These are phyloP conservation scores for Heteromormyrus szaboi DNA, from an alignment of 2,797 vertebrate genomes.

Conservation along the genomic window DNA sequence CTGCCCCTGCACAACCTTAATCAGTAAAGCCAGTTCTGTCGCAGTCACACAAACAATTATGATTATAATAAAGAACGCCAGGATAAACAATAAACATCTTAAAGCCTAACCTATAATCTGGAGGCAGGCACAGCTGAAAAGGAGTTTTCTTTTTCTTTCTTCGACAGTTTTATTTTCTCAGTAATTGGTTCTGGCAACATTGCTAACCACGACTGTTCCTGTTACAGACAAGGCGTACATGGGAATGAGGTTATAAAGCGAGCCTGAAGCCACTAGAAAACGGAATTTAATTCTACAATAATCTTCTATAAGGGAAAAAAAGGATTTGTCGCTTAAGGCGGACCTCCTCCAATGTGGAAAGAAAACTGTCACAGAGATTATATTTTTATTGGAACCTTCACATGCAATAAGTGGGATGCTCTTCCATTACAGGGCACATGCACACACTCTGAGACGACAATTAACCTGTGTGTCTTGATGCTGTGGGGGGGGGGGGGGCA, in stretches of 20 bases:
- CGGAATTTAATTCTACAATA: not conserved
- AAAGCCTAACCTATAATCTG: not conserved
- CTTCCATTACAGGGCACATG: not conserved
- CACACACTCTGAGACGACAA: not conserved
- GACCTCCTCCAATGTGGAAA: not conserved
- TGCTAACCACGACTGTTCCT: not conserved
- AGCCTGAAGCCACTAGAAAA: not conserved
- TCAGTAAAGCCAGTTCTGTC: not conserved
- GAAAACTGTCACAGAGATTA: not conserved
- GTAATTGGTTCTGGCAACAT: not conserved
- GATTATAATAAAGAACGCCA: not conserved
- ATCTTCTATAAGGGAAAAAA: not conserved
- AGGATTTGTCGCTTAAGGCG: not conserved
- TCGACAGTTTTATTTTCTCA: not conserved
- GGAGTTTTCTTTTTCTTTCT: not conserved
- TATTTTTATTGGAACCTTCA: not conserved
- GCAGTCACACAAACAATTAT: not conserved
- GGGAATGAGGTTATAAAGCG: not conserved
- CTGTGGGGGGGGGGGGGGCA: not conserved
- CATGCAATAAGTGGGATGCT: not conserved
- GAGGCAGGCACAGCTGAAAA: not conserved
- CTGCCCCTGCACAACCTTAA: not conserved
- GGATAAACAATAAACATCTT: not conserved
- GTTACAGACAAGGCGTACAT: not conserved
- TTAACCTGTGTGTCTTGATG: not conserved